Base-by-base conservation (phyloP, 2,888 invertebrate species). In the Lasioglossum villosulum region DNA sequence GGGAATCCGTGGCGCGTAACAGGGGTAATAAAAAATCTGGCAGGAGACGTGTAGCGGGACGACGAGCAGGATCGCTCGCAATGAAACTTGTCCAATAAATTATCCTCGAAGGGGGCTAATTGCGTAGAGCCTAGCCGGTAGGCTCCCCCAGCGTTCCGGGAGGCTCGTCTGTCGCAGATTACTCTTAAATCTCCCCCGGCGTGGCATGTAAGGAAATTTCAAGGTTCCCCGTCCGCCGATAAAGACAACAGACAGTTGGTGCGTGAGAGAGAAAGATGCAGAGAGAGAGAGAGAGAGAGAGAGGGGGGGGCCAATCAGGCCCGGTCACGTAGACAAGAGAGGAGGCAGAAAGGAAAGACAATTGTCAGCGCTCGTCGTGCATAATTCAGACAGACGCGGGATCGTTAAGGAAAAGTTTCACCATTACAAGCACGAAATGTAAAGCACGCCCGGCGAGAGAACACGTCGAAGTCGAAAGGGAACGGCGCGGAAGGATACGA, bases 341-440 rank as follows among this genome's bases (percentile, higher is more conserved):
- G 52, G 27, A 63, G 52, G 19, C 45, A 37, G 52, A 66, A 72
- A 66, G 68, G 56, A 56, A 80, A 75, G 78, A 88, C 82, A 85
- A 87, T 89, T 89, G 83, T 82, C 73, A 86, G 80, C 82, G 83
- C 88, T 90, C 86, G 89, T 89, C 90, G 89, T 91, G 91, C 93
- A 93, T 93, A 93, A 93, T 93, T 93, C 93, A 94, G 91, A 90
- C 87, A 80, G 88, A 86, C 83, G 83, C 85, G 56, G 59, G 92
- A 92, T 93, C 93, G 93, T 93, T 93, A 93, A 89, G 92, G 91
- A 90, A 92, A 93, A 93, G 93, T 93, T 93, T 93, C 90, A 90
- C 93, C 93, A 92, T 93, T 93, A 93, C 92, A 92, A 89, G 90
- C 91, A 91, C 91, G 87, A 92, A 93, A 93, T 90, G 89, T 90